Evolutionary conservation across 2,797 vertebrate genomes (phyloP).

Genomic region (Mus spretus): DNA sequence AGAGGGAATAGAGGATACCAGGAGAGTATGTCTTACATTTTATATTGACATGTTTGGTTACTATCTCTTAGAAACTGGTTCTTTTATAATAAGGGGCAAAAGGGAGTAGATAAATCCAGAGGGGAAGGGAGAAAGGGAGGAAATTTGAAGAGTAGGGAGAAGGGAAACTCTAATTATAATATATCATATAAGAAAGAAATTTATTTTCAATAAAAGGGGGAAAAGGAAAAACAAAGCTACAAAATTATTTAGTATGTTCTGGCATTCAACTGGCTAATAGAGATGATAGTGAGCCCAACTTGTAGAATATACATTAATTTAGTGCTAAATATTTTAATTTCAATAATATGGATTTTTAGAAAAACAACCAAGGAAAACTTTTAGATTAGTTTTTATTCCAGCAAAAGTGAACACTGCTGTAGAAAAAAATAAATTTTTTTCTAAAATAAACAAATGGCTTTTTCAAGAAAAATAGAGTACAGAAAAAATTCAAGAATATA

Average conservation of each 20-base stretch:
- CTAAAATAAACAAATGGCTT: constrained; percentile 10
- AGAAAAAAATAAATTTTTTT: neutral
- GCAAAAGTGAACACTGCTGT: neutral
- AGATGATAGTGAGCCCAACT: neutral
- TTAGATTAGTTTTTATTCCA: neutral
- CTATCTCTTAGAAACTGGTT: neutral
- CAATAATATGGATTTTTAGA: neutral
- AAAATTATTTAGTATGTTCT: neutral
- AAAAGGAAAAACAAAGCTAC: neutral
- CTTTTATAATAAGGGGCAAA: neutral
- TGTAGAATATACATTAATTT: neutral
- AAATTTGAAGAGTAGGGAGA: neutral
- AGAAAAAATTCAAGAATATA: neutral
- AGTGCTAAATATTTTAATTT: neutral
- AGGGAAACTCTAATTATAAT: neutral
- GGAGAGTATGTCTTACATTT: neutral
- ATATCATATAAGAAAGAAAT: neutral
- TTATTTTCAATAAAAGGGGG: neutral
- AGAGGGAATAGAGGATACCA: too few species aligned
- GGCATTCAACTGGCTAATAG: neutral
- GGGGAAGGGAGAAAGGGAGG: too few species aligned
- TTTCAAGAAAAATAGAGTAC: neutral
- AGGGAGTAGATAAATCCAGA: neutral
- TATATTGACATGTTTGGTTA: neutral
- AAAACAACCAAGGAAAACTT: neutral